Conservation (phyloP, 1,140 invertebrate genomes). For the Leptinotarsa undecemlineata region DNA sequence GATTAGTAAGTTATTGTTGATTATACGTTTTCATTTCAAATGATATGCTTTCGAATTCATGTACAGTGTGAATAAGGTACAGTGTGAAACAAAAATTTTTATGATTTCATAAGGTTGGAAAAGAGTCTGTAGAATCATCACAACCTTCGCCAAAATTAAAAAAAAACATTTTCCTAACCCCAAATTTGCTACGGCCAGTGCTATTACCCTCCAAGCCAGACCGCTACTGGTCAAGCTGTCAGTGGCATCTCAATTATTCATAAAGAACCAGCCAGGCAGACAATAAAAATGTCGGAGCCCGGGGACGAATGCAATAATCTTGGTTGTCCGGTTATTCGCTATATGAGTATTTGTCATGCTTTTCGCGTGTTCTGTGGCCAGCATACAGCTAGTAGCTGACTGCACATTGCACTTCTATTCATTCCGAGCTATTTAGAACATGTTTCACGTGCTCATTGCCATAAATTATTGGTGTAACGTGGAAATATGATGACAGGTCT, state of each 20-base stretch:
- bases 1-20: no score
- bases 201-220: neutral
- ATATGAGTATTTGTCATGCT: conserved; percentile 1
- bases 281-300: conserved; percentile 4
- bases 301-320: conserved; percentile 5
- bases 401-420: conserved; percentile 5
- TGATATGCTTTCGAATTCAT: no score
- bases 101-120: no score
- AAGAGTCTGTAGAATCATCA: no score
- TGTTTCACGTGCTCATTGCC: neutral
- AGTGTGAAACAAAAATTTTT: no score
- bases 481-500: conserved; percentile 5
- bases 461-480: conserved; percentile 3
- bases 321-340: neutral
- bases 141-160: no score
- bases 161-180: no score
- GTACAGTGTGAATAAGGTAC: no score
- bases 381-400: conserved; percentile 1
- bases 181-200: no score
- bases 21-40: no score
- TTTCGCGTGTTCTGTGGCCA: conserved; percentile 1
- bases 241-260: conserved; percentile 5
- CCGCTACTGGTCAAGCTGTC: neutral
- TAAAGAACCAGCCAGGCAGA: neutral
- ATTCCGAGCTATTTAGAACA: conserved; percentile 5